A percentile compares a stretch with the other conserved stretches of the same genome.
These are phyloP conservation scores for Chelidonichthys spinosus DNA, from an alignment of 2,797 vertebrate species.

Conservation along the genomic window DNA sequence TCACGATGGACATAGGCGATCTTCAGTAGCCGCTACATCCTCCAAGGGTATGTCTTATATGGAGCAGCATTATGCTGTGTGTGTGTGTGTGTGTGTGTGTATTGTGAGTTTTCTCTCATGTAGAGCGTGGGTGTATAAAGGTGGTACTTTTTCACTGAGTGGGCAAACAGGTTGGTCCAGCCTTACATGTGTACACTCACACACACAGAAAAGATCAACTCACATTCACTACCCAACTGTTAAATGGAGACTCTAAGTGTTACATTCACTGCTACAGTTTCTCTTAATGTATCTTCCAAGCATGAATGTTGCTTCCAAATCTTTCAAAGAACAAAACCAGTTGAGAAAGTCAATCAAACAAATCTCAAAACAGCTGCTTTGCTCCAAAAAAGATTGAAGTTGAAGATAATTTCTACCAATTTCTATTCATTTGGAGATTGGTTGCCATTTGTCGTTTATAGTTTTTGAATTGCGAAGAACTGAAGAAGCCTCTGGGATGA, in stretches of 20 bases:
- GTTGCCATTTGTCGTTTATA: neutral
- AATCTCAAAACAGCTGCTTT: neutral
- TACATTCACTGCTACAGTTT: neutral
- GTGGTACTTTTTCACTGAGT: conserved; percentile 39
- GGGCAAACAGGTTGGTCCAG: conserved; percentile 50
- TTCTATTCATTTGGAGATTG: neutral
- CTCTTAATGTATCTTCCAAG: neutral
- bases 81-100: neutral
- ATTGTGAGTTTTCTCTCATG: conserved; percentile 28
- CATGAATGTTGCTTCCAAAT: neutral
- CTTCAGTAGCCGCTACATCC: neutral
- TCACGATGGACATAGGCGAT: neutral
- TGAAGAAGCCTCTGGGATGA: too few relatives aligned
- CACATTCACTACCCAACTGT: neutral
- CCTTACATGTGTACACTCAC: conserved; percentile 26
- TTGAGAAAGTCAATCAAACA: neutral
- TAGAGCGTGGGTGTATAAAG: conserved; percentile 18
- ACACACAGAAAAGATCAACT: conserved; percentile 1
- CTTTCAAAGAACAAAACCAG: neutral
- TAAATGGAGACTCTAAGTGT: conserved; percentile 3
- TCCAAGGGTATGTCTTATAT: neutral
- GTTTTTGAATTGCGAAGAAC: too few relatives aligned
- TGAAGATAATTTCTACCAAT: too few relatives aligned
- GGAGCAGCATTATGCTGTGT: neutral
- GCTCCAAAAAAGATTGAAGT: neutral